Evolutionary conservation across 2,113 vertebrate species (phyloP), one percentile per base, ranked within the genome.

Genomic region (Oncorhynchus gorbuscha): DNA sequence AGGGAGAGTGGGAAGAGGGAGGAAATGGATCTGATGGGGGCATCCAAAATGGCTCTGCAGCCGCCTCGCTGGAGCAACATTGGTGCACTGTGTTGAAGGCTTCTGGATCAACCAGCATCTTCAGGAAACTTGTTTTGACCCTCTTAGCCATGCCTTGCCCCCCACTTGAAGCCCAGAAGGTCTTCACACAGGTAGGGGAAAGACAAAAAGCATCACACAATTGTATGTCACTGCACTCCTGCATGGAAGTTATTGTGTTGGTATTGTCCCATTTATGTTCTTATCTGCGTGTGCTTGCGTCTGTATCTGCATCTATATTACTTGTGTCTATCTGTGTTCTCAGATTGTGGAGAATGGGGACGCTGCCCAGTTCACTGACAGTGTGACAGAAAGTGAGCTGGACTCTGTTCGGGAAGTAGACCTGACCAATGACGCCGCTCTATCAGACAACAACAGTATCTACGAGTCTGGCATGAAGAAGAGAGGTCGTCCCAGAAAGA

Each of bases 131-230:
- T 5, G 69, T 94, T 45, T 74, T 93, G 73, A 91, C 87, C 73
- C 81, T 94, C 55, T 49, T 94, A 79, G 85, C 86, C 39, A 73
- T 94, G 18, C 92, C 92, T 24, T 89, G 89, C 79, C 92, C 92
- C 76, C 86, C 90, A 0, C 87, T 92, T 16, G 84, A 90, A 22
- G 65, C 87, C 1, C 76, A 87, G 51, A 75, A 83, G 20, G 76
- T 92, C 76, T 92, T 93, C 79, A 73, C 81, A 67, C 82, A 89
- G 92, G 93, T 93, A 82, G 66, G 80, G 62, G 62, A 77, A 76
- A 12, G 0, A 0, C 11, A 62, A 35, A 39, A 6, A 69, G 16
- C 28, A 20, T 69, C 18, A 35, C 7, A n/a, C 24, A 74, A 6
- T 14, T 51, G n/a, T 45, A 5, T 16, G 51, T 55, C 39, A 45